A percentile compares a stretch with the other conserved stretches of the same genome.
Conservation (phyloP, 2,888 invertebrate genomes). For the Hydraecia micacea region DNA sequence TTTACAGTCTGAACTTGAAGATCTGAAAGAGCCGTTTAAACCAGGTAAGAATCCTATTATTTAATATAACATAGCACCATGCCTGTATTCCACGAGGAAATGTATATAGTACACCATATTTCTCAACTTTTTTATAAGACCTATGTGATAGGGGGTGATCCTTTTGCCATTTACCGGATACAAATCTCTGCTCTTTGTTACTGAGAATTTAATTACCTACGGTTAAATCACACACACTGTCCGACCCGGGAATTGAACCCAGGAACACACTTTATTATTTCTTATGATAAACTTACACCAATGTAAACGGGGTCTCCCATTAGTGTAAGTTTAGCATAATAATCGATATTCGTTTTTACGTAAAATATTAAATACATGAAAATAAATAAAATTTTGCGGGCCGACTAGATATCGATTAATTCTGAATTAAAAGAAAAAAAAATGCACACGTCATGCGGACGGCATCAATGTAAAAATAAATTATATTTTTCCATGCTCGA, state of each 20-base stretch:
- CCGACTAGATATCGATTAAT: no score
- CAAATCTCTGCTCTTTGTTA: not conserved
- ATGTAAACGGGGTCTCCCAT: no score
- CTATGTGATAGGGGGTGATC: fast-evolving
- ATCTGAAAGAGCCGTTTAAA: slow-evolving; percentile 83
- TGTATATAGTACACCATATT: not conserved
- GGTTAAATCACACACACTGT: not conserved
- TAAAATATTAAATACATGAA: no score
- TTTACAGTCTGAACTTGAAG: slow-evolving; percentile 85
- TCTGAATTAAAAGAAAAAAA: no score
- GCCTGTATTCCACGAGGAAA: not conserved
- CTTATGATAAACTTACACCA: no score
- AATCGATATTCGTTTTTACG: not conserved
- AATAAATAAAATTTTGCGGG: not conserved
- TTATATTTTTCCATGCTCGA: not conserved
- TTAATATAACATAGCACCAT: not conserved
- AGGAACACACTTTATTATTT: not conserved
- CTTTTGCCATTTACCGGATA: not conserved
- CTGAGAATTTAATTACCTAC: not conserved
- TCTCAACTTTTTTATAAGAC: not conserved
- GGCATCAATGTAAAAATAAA: not conserved
- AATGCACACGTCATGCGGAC: no score
- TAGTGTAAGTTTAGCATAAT: no score
- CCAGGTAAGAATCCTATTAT: slow-evolving; percentile 76
- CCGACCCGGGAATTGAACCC: no score